Evolutionary conservation across 2,797 vertebrate genomes (phyloP).

Genomic region (Cynodonichthys magdalenae): DNA sequence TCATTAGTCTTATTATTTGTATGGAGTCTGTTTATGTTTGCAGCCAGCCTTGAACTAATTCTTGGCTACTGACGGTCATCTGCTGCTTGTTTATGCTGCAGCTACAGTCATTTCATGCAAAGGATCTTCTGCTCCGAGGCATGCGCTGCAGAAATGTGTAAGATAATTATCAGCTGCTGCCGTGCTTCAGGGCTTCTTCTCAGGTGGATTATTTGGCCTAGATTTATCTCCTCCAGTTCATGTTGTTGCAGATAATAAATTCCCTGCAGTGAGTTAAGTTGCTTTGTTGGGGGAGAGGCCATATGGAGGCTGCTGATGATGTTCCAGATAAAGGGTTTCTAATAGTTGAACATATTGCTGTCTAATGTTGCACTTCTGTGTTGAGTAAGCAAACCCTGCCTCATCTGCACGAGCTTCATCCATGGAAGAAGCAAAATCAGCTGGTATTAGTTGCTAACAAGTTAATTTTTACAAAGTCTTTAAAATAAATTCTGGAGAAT

Average conservation of each 20-base stretch:
- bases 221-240: constrained; percentile 18
- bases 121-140: constrained; percentile 13
- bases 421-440: not conserved
- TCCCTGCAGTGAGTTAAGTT: not conserved
- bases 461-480: not conserved
- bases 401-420: not conserved
- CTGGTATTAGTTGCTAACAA: not conserved
- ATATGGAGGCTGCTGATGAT: not conserved
- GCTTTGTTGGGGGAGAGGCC: constrained; percentile 5
- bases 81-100: constrained; percentile 1
- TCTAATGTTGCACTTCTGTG: not conserved
- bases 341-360: constrained; percentile 4
- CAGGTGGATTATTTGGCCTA: constrained; percentile 23
- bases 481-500: not conserved
- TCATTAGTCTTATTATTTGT: not conserved
- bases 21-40: not conserved
- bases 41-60: not conserved
- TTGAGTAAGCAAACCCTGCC: not conserved
- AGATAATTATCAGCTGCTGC: constrained; percentile 41
- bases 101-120: constrained; percentile 27
- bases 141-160: constrained; percentile 28
- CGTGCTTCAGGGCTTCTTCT: constrained; percentile 17
- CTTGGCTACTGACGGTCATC: constrained; percentile 16
- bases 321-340: not conserved
- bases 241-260: constrained; percentile 3